phyloP scores from a whole-genome alignment of 2,888 invertebrate species.

The Synergus gifuensis region DNA sequence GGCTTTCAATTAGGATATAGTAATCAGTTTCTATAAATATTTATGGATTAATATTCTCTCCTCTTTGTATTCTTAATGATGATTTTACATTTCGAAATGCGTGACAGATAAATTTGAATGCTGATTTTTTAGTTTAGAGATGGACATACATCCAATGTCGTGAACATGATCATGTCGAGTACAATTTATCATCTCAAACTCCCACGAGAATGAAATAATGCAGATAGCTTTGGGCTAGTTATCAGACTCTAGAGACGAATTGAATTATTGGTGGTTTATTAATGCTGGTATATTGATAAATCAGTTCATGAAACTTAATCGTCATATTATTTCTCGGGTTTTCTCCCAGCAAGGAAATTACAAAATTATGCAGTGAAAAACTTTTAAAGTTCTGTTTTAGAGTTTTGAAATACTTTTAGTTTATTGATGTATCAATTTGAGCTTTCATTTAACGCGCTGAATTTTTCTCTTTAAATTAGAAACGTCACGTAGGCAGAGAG shows the following conservation, averaged over 20 bases:
- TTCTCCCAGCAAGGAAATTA: neutral
- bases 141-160: constrained; percentile 23
- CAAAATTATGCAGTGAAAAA: neutral
- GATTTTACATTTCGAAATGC: neutral
- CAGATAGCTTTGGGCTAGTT: constrained; percentile 26
- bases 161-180: constrained; percentile 15
- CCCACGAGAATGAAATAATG: constrained; percentile 27
- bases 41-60: neutral
- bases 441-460: neutral
- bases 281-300: constrained; percentile 15
- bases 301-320: constrained; percentile 27
- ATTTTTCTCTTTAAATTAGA: constrained; percentile 1
- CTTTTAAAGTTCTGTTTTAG: too few species aligned
- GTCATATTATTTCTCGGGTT: constrained; percentile 5
- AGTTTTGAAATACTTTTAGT: neutral
- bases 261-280: constrained; percentile 28
- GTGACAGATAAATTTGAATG: constrained; percentile 17
- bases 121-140: neutral
- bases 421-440: neutral
- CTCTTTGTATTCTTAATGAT: neutral
- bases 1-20: neutral
- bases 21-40: neutral
- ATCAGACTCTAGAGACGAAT: constrained; percentile 28
- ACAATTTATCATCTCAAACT: constrained; percentile 15
- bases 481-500: constrained; percentile 31